Evolutionary conservation across 2,888 invertebrate genomes (phyloP).

Genomic region (Hirtodrosophila cameraria): DNA sequence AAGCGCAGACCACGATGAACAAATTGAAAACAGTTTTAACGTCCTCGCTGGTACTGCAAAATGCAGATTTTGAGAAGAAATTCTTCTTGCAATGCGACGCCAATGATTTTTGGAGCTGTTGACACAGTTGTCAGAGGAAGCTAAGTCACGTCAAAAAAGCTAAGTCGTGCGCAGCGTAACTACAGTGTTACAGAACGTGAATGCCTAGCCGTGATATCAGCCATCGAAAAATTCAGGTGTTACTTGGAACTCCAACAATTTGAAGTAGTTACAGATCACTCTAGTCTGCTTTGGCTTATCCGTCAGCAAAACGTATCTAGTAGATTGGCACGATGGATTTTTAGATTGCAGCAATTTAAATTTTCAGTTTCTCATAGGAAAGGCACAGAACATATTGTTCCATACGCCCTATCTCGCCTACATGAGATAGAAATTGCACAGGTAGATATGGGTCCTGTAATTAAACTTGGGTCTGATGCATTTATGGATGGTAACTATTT

Average conservation of each 20-base stretch:
- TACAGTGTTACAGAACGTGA: constrained; percentile 1
- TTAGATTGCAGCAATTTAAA: no score
- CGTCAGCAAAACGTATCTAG: constrained; percentile 11
- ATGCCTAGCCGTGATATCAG: background rate
- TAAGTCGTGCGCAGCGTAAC: no score
- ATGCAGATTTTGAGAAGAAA: constrained; percentile 8
- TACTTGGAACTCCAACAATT: background rate
- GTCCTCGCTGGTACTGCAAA: background rate
- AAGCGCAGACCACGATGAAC: constrained; percentile 2
- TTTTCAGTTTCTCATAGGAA: constrained; percentile 6
- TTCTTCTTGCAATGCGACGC: constrained; percentile 12
- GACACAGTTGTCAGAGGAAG: no score
- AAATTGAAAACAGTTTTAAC: background rate
- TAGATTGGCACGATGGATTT: no score
- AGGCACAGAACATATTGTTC: constrained; percentile 15
- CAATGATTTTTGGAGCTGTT: background rate
- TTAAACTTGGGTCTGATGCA: constrained; percentile 2
- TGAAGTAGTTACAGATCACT: background rate
- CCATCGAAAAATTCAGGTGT: background rate
- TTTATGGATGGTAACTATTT: background rate
- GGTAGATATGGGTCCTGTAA: constrained; percentile 5
- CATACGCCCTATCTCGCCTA: constrained; percentile 7
- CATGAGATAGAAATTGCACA: background rate
- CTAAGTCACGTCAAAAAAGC: no score
- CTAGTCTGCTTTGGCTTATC: background rate